Conservation (phyloP, 2,113 vertebrate genomes). For the Podarcis raffonei region DNA sequence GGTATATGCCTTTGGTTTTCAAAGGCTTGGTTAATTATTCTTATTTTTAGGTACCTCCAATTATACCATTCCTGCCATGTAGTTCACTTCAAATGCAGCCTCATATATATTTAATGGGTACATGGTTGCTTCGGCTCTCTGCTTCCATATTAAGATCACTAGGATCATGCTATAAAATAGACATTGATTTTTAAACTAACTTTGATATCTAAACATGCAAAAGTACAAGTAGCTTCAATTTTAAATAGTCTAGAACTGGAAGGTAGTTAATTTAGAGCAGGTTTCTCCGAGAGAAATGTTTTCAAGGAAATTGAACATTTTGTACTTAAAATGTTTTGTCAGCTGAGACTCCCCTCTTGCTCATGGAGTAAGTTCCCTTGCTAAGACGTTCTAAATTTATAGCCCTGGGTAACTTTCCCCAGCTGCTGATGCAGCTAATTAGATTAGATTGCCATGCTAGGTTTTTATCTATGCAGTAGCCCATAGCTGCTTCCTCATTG, state of each 20-base stretch:
- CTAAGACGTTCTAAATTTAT: too few relatives aligned
- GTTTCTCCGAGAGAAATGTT: neutral
- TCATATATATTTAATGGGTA: neutral
- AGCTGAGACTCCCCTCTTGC: too few relatives aligned
- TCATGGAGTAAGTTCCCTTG: too few relatives aligned
- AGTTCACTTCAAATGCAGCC: constrained; percentile 13
- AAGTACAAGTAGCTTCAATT: neutral
- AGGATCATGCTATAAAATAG: neutral
- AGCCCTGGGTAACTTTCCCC: too few relatives aligned
- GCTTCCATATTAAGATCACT: neutral
- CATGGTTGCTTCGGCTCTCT: neutral
- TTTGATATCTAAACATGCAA: neutral
- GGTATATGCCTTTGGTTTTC: neutral
- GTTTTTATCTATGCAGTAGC: neutral
- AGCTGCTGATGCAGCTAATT: too few relatives aligned
- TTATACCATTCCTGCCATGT: neutral
- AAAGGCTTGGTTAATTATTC: neutral
- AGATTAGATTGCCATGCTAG: neutral
- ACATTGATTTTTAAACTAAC: neutral
- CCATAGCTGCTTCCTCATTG: neutral
- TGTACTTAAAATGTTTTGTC: neutral
- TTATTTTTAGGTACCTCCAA: constrained; percentile 34
- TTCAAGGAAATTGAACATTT: constrained; percentile 9
- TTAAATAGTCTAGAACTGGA: neutral
- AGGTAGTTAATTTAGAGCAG: neutral